Evolutionary conservation across 53 echinoderm and acorn worm species (phyloP).

Genomic region (Crossaster papposus): DNA sequence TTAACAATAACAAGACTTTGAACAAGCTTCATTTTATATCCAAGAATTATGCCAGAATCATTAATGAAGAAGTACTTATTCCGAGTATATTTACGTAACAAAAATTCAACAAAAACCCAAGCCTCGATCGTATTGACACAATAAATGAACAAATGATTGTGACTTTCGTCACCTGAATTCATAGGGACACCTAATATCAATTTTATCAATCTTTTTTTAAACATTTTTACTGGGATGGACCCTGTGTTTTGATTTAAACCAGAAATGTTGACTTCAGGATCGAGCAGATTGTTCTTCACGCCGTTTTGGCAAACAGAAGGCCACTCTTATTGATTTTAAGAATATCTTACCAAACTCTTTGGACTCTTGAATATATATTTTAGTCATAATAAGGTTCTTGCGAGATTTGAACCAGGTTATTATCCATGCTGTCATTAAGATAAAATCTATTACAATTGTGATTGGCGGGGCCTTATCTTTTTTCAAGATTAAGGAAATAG

Average conservation of each 20-base stretch:
- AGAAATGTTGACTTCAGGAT: conserved; percentile 7
- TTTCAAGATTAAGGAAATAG: too few species aligned
- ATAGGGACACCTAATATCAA: neutral
- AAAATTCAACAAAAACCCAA: conserved; percentile 16
- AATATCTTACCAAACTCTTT: too few species aligned
- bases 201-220: neutral
- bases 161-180: neutral
- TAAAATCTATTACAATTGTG: too few species aligned
- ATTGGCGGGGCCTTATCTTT: too few species aligned
- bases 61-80: too few species aligned
- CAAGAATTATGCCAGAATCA: conserved; percentile 2
- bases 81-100: neutral
- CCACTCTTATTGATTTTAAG: too few species aligned
- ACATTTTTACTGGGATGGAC: neutral
- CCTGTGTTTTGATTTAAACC: neutral
- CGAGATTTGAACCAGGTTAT: too few species aligned
- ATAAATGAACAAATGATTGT: conserved; percentile 27
- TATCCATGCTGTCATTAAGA: too few species aligned
- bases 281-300: neutral
- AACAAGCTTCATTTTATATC: neutral
- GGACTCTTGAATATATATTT: too few species aligned
- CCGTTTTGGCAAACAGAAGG: neutral
- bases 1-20: neutral
- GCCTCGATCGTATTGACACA: neutral
- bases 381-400: too few species aligned